Base-by-base conservation (phyloP, 1,140 invertebrate genomes). In the Scaptodrosophila lebanonensis region DNA sequence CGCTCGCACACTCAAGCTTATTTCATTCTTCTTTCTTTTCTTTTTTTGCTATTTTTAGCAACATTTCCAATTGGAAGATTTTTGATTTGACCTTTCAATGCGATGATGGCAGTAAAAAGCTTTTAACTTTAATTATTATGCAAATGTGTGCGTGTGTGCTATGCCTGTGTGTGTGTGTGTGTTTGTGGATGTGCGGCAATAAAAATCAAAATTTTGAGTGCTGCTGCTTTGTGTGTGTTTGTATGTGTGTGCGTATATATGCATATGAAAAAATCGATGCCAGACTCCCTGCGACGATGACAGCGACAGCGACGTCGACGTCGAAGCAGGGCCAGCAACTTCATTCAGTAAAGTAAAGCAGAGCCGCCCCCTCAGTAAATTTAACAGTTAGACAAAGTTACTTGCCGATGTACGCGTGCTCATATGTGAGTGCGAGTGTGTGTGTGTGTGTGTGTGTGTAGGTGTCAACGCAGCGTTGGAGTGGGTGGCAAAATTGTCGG, bases 231-330 rank as follows among this genome's bases (percentile, higher is more conserved):
- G n/a, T n/a, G n/a, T n/a, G n/a, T n/a, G n/a, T n/a, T n/a, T n/a
- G n/a, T n/a, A n/a, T n/a, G 25, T 39, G 61, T 64, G 50, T 56
- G 40, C 47, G 56, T 50, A 60, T 38, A 53, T 70, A 50, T 69
- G 65, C 60, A 68, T 79, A 51, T 59, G 66, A 79, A 82, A 79
- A 82, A 82, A 82, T 82, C 75, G 75, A 82, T 82, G 66, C 76
- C 75, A 82, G 75, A 82, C 76, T 79, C 66, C 67, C 65, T 83
- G 76, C 50, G 43, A 52, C 54, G 38, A 49, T 43, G 15, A 22
- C 42, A 30, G 16, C 54, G 39, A 36, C 49, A 40, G 11, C 53
- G 53, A 48, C 52, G 43, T 13, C 42, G 22, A 8, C 22, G 22
- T 4, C 30, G 57, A 43, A 43, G 58, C 44, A 25, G 22, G 3